These are phyloP conservation scores for Montipora sp. DNA, from an alignment of 64 coral and sea anemone species.

Conservation along the genomic window DNA sequence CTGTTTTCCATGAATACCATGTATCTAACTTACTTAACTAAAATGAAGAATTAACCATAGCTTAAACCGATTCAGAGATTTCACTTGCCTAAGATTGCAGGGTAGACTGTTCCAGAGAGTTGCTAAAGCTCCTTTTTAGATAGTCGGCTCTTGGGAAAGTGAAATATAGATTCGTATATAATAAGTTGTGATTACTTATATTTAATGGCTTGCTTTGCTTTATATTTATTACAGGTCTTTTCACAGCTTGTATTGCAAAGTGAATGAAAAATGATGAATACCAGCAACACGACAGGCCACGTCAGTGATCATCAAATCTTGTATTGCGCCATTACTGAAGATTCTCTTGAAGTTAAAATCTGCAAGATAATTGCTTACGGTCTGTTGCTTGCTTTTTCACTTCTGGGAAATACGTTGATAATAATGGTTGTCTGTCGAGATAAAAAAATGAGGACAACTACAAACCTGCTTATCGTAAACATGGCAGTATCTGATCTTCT, in stretches of 20 bases:
- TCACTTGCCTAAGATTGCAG: too few relatives aligned
- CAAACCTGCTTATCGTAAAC: constrained; percentile 65
- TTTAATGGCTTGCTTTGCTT: neutral
- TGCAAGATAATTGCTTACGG: constrained; percentile 18
- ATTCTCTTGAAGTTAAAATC: constrained; percentile 19
- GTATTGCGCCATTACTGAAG: neutral
- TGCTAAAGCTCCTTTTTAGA: too few relatives aligned
- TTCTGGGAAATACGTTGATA: constrained; percentile 57
- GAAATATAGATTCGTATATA: too few relatives aligned
- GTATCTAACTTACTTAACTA: too few relatives aligned
- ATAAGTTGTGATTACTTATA: too few relatives aligned
- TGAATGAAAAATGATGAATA: neutral
- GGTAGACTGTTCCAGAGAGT: too few relatives aligned
- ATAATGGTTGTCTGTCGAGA: constrained; percentile 50
- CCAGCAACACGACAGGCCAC: constrained; percentile 20
- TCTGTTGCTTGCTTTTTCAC: constrained; percentile 6
- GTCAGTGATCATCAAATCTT: neutral
- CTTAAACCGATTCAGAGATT: too few relatives aligned
- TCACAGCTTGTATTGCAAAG: neutral
- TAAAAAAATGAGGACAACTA: constrained; percentile 46
- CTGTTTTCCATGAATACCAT: too few relatives aligned
- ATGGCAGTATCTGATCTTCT: constrained; percentile 67
- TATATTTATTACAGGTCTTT: neutral
- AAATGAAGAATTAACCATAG: too few relatives aligned
- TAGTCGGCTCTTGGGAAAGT: too few relatives aligned